These are phyloP conservation scores for Brachycybe producta DNA, from an alignment of 2,888 invertebrate species.

Conservation along the genomic window DNA sequence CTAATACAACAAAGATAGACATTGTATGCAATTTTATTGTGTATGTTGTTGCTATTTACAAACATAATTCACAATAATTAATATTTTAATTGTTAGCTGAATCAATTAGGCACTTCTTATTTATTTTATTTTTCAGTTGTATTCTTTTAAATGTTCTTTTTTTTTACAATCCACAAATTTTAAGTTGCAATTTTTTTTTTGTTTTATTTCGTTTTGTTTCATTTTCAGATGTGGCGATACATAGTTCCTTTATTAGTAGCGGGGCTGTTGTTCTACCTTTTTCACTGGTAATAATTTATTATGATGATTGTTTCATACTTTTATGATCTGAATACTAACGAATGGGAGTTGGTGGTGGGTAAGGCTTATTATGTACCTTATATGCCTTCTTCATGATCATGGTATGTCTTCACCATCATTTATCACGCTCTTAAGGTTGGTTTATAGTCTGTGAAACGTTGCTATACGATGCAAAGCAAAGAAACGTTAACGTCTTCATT, in stretches of 20 bases:
- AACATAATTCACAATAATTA: not conserved
- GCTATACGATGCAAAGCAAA: too few species aligned
- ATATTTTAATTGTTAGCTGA: not conserved
- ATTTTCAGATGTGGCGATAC: conserved; percentile 13
- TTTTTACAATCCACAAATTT: conserved; percentile 3
- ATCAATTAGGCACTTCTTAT: not conserved
- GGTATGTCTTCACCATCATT: too few species aligned
- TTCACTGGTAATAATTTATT: conserved; percentile 14
- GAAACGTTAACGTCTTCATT: too few species aligned
- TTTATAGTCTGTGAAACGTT: too few species aligned
- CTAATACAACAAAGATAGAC: too few species aligned
- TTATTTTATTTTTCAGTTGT: not conserved
- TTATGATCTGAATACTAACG: too few species aligned
- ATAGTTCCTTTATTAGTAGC: conserved; percentile 15
- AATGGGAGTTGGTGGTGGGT: too few species aligned
- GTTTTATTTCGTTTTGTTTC: conserved; percentile 9
- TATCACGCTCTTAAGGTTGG: too few species aligned
- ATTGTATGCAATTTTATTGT: not conserved
- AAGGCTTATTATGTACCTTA: too few species aligned
- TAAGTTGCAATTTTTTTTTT: conserved; percentile 8
- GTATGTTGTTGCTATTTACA: not conserved
- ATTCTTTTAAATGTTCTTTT: not conserved
- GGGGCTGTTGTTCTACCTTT: conserved; percentile 13
- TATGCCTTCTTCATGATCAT: too few species aligned
- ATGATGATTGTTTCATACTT: too few species aligned